Conservation (phyloP, 1,140 invertebrate genomes). For the Ceratina japonica region DNA sequence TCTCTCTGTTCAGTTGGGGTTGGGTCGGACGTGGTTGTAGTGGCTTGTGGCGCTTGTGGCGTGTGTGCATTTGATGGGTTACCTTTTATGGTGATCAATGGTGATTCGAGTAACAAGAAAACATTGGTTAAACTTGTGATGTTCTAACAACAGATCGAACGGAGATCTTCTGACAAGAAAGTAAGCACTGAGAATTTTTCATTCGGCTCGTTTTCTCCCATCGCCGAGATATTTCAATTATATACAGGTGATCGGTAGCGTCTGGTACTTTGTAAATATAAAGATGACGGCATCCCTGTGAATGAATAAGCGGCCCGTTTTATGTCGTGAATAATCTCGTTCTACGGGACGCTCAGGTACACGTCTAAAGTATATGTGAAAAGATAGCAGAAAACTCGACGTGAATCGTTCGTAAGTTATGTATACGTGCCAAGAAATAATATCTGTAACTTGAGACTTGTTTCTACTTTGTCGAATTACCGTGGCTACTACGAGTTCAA, state of each 20-base stretch:
- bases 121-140: constrained; percentile 66
- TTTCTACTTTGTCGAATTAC: too few species aligned
- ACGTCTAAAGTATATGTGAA: neutral
- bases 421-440: too few species aligned
- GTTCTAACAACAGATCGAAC: constrained; percentile 54
- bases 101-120: constrained; percentile 72
- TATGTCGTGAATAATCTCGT: constrained; percentile 1
- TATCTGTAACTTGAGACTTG: too few species aligned
- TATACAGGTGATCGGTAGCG: constrained; percentile 21
- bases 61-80: constrained; percentile 66
- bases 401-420: neutral
- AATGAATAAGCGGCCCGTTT: constrained; percentile 50
- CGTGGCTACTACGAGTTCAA: too few species aligned
- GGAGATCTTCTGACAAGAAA: constrained; percentile 26
- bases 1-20: neutral
- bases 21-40: too few species aligned
- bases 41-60: constrained; percentile 3
- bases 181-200: constrained; percentile 5
- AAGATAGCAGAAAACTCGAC: neutral
- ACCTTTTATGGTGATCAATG: constrained; percentile 79
- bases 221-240: neutral
- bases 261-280: constrained; percentile 65
- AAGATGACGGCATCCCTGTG: constrained; percentile 70
- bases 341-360: neutral
- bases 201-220: neutral